Percentiles rank a stretch among this genome's conserved stretches.
These are phyloP conservation scores for Agrotis clavis DNA, from an alignment of 2,888 invertebrate genomes.

Conservation along the genomic window DNA sequence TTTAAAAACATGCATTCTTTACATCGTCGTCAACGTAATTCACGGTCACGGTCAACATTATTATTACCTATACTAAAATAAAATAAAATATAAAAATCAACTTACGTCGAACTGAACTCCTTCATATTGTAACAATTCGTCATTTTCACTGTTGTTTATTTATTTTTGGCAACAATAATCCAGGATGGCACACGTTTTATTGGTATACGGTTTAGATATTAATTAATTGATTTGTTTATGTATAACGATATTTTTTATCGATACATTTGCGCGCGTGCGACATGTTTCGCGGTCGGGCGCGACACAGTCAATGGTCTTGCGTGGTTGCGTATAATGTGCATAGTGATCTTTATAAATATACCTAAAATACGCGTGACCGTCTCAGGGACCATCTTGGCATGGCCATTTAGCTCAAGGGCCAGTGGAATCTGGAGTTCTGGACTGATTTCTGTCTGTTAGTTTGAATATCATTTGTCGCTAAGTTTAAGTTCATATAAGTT, in stretches of 20 bases:
- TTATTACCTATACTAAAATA: background rate
- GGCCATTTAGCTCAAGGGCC: constrained; percentile 67
- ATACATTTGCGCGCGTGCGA: constrained; percentile 72
- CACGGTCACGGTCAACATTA: background rate
- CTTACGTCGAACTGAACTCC: constrained; percentile 89
- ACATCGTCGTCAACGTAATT: background rate
- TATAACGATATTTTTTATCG: constrained; percentile 67
- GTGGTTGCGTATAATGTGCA: constrained; percentile 62
- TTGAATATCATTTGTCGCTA: constrained; percentile 1
- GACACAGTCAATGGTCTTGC: constrained; percentile 73
- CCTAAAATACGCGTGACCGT: constrained; percentile 65
- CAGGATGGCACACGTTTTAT: constrained; percentile 55
- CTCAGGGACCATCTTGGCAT: constrained; percentile 68
- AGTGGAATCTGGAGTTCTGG: constrained; percentile 51
- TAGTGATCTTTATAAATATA: constrained; percentile 75
- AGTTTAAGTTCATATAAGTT: too few relatives aligned
- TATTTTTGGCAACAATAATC: constrained; percentile 38
- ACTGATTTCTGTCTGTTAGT: constrained; percentile 3
- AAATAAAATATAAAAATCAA: constrained; percentile 57
- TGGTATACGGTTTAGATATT: constrained; percentile 11
- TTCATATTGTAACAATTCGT: constrained; percentile 87
- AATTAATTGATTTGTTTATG: constrained; percentile 64
- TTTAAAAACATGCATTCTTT: constrained; percentile 2
- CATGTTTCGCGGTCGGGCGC: constrained; percentile 76
- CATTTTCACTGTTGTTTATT: constrained; percentile 76